Conservation (phyloP, 2,888 invertebrate genomes). For the Leptopilina syphax region DNA sequence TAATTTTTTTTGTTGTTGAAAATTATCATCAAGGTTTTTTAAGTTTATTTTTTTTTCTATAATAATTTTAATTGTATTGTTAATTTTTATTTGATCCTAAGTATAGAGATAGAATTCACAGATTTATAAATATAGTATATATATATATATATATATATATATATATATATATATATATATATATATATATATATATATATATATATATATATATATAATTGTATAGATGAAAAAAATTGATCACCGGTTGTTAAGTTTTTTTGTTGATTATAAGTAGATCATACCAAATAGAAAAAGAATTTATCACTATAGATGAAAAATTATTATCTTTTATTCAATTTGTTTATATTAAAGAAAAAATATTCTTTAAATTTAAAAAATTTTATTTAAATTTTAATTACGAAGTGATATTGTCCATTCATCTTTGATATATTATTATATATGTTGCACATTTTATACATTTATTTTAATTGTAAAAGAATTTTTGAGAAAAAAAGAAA, state of each 20-base stretch:
- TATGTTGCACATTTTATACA: conserved; percentile 3
- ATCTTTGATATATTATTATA: neutral
- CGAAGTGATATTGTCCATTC: neutral
- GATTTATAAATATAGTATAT: neutral
- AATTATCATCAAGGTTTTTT: no score
- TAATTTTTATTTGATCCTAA: conserved; percentile 25
- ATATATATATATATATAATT: neutral
- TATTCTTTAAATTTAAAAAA: neutral
- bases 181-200: no score
- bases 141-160: neutral
- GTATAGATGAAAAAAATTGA: conserved; percentile 38
- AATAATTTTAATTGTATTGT: conserved; percentile 17
- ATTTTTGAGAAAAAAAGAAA: conserved; percentile 3
- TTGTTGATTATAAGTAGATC: conserved; percentile 49
- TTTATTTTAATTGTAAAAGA: conserved; percentile 24
- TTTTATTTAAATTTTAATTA: conserved; percentile 18
- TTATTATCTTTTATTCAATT: neutral
- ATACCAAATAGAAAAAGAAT: conserved; percentile 25
- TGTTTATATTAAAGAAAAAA: neutral
- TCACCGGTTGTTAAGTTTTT: conserved; percentile 56
- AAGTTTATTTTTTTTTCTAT: neutral
- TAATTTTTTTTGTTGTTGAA: neutral
- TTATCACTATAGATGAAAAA: neutral
- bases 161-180: neutral
- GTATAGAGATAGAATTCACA: conserved; percentile 21